Base-by-base conservation (phyloP, 1,140 invertebrate species). In the Leptinotarsa texana region DNA sequence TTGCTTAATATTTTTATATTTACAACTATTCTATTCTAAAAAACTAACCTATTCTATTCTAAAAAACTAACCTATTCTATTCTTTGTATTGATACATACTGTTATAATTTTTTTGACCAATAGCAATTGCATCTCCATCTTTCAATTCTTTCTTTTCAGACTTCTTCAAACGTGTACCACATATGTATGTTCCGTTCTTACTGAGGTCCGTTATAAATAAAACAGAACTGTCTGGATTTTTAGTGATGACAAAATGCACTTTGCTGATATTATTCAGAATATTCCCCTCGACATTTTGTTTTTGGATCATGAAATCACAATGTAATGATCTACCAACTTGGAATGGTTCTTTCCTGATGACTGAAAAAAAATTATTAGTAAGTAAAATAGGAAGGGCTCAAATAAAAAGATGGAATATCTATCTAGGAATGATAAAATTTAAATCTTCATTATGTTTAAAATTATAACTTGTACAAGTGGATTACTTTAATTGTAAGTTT, bases 261-360 rank as follows among this genome's bases (percentile, higher is more conserved):
- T 89, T 89, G 77, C 88, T 89, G 61, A 89, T 84, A 83, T 83
- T 88, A 77, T 85, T 84, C 6, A 88, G 78, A 65, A 22, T 85
- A 83, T 76, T 83, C 83, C 18, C 84, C 80, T 70, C 84, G 83
- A 27, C 86, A 80, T 73, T 73, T 24, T n/a, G 85, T 80, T 27
- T 85, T 80, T 79, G 83, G 83, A 69, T 82, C 86, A 89, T 80
- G 15, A 83, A 72, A 79, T 87, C 85, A 63, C 87, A 88, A 27
- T 75, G 76, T 51, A 84, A 63, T 24, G 86, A 81, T 81, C 88
- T 85, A 75, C 88, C 88, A 13, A 88, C 77, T 57, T 76, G 85
- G 77, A 88, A 88, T 62, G 85, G 82, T 4, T 83, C 74, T 49
- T 85, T 78, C 69, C 84, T 85, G 15, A 89, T 83, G 82, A 88